Percentiles rank a stretch among this genome's conserved stretches.
These are phyloP conservation scores for Helicolenus hilgendorfi DNA, from an alignment of 2,797 vertebrate species.

Conservation along the genomic window DNA sequence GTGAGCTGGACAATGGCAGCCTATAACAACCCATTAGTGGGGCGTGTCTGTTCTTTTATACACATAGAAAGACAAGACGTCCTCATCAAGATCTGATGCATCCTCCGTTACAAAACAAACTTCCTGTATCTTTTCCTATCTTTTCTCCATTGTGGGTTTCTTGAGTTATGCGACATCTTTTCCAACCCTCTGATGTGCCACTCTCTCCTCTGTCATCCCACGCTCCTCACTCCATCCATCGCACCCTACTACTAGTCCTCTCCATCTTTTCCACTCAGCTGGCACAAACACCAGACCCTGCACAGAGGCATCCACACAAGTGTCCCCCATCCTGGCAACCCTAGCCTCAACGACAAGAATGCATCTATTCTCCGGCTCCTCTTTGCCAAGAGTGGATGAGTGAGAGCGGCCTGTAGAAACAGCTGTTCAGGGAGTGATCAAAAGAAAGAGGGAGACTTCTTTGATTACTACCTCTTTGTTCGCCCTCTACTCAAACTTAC, in stretches of 20 bases:
- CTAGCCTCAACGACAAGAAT: slow-evolving; percentile 62
- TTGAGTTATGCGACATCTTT: not conserved
- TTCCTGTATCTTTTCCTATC: not conserved
- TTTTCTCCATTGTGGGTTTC: not conserved
- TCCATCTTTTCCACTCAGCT: slow-evolving; percentile 34
- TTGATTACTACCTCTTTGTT: slow-evolving; percentile 80
- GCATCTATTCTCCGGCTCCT: slow-evolving; percentile 67
- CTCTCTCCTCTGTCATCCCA: not conserved
- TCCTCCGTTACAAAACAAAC: not conserved
- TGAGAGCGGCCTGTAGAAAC: slow-evolving; percentile 68
- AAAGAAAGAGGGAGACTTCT: slow-evolving; percentile 72
- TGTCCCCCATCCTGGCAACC: slow-evolving; percentile 73
- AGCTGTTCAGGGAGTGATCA: slow-evolving; percentile 83
- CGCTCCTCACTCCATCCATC: not conserved
- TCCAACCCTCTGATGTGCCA: not conserved
- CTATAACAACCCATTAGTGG: not conserved
- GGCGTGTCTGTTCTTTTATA: not conserved
- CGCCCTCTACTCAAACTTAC: slow-evolving; percentile 59
- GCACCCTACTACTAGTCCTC: not conserved
- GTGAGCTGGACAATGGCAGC: slow-evolving; percentile 7
- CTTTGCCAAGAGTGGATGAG: slow-evolving; percentile 77
- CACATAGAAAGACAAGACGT: not conserved
- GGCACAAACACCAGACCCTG: slow-evolving; percentile 35
- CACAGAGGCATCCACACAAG: slow-evolving; percentile 58
- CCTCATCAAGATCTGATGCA: not conserved